Base-by-base conservation (phyloP, 1,140 invertebrate genomes). In the Brachionus calyciflorus region DNA sequence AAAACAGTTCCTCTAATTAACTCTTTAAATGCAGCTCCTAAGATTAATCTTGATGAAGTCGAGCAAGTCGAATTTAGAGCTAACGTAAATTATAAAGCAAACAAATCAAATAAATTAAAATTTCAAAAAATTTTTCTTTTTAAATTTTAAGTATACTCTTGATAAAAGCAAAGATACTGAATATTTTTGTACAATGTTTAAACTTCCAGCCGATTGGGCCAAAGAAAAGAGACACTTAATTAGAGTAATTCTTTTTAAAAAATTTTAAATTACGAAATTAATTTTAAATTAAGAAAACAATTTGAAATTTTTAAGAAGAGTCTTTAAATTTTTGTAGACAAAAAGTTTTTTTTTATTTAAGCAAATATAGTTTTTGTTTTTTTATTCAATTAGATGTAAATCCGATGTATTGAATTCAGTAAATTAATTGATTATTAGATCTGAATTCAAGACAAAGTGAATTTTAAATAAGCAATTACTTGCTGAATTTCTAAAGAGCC, bases 161-260 rank as follows among this genome's bases (percentile, higher is more conserved):
- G 46, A 73, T 33, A 28, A 19, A 7, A 14, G 19, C 2, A 37
- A 33, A 55, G 69, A 73, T 33, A 73, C 69, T 40, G 26, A 26
- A 12, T 73, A 73, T 37, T 17, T 51, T 30, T 73, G 69, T 55
- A 30, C n/a, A 41, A 51, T 73, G 46, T 73, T 73, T 30, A 55
- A 73, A 55, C 48, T 73, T 2, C 69, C 69, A 51, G 46, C 49
- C 10, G 17, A 17, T 17, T 73, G 69, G 69, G 51, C 41, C 12
- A 49, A 73, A 26, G 33, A 73, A 55, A 73, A 73, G 21, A 28
- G 69, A 19, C 69, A 73, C 41, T 73, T 73, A 41, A 37, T 73
- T 3, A 73, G 51, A 55, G 69, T 73, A 55, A 51, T 37, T 12
- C 17, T 9, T 60, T 46, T 55, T 55, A 55, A 26, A 3, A 12